Evolutionary conservation across 2,113 vertebrate genomes (phyloP), one percentile per base, ranked within the genome.

Genomic region (Percopsis transmontana): DNA sequence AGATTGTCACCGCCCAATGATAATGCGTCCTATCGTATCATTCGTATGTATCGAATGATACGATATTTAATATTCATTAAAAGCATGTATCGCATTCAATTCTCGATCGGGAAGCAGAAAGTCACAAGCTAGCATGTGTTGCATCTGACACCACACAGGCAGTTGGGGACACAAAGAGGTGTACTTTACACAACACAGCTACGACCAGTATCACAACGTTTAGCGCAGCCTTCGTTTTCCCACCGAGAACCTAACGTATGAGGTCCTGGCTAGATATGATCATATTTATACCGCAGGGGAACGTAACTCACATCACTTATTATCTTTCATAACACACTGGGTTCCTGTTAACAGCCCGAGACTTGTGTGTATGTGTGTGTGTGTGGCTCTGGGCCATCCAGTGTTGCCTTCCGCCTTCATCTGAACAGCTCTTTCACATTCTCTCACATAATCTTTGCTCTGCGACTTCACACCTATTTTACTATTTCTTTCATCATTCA

Each of bases 241-340:
- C 52, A 69, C 61, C 4, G 38, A 23, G 42, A 63, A 23, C n/a
- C 20, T 39, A 48, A 40, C 33, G 33, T n/a, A 54, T 27, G 53
- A 67, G 42, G 39, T 55, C 41, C 58, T 38, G 14, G 59, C 56
- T 60, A 61, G 74, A 81, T 81, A 72, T 20, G 55, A 79, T 82
- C 62, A 64, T 60, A 62, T 84, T 81, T 54, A 76, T 63, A 61
- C 57, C 63, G 54, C 21, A 41, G 68, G 27, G 64, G 62, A 64
- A 77, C 68, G 68, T 40, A 23, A 33, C 76, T 87, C 76, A 87
- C 68, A 62, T 76, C 59, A 71, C 64, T 68, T 79, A 78, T 87
- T 83, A 82, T 77, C 73, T 81, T 20, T 84, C 79, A 85, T 76
- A 87, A 19, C 55, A 51, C 21, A 19, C 9, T 41, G 41, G 63